These are phyloP conservation scores for Psittacula cyanocephala DNA, from an alignment of 2,113 vertebrate species.

Conservation along the genomic window DNA sequence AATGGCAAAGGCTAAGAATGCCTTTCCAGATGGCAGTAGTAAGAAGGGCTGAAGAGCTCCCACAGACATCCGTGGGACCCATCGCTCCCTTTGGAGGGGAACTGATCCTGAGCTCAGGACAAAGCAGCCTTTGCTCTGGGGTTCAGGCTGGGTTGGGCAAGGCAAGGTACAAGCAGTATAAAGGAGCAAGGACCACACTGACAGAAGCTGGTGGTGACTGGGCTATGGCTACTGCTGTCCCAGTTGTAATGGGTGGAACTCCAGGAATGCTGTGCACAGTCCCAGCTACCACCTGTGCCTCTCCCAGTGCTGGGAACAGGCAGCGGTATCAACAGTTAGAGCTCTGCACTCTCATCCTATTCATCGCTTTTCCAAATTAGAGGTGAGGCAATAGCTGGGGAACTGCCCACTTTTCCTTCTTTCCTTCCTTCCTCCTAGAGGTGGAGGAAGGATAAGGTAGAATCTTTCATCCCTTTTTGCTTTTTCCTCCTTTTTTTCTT, in stretches of 20 bases:
- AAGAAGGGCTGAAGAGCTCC: background rate
- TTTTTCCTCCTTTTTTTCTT: background rate
- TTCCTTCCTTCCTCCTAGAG: background rate
- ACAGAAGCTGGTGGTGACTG: no score
- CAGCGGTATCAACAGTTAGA: fast-evolving
- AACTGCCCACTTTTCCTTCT: background rate
- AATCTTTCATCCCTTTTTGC: background rate
- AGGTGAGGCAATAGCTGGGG: background rate
- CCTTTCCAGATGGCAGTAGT: background rate
- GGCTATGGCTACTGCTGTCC: no score
- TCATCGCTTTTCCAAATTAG: background rate
- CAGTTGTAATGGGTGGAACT: background rate
- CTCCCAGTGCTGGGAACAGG: fast-evolving
- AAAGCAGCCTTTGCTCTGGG: background rate
- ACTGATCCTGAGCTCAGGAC: fast-evolving
- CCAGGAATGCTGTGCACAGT: background rate
- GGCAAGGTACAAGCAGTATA: fast-evolving
- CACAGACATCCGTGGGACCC: fast-evolving
- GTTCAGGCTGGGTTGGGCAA: background rate
- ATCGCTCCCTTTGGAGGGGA: fast-evolving
- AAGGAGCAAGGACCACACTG: background rate
- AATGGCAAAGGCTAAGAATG: background rate
- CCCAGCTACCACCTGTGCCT: background rate
- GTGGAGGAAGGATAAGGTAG: background rate
- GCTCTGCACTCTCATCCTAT: background rate